These are phyloP conservation scores for Uropetala carovei DNA, from an alignment of 2,888 invertebrate genomes.

Conservation along the genomic window DNA sequence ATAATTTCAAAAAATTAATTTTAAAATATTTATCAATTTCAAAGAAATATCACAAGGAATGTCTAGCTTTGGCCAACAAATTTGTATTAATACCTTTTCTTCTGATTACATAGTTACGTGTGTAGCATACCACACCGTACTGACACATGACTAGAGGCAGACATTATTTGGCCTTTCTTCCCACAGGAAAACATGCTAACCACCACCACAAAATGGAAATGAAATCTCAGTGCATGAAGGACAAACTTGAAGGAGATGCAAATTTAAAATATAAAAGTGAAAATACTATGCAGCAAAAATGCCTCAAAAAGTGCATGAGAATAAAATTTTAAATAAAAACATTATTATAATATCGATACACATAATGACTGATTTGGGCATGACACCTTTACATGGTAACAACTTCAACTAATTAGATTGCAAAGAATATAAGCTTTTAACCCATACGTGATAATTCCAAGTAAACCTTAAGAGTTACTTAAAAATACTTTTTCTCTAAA, in stretches of 20 bases:
- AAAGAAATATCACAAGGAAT: constrained; percentile 22
- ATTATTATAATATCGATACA: neutral
- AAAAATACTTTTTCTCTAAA: neutral
- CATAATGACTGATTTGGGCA: no score
- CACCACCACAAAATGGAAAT: neutral
- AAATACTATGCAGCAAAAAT: neutral
- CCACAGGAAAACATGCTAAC: neutral
- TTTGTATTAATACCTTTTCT: neutral
- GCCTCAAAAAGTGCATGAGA: neutral
- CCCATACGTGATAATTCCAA: no score
- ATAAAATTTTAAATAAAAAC: neutral
- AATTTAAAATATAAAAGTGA: neutral
- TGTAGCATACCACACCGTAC: neutral
- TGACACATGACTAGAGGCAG: neutral
- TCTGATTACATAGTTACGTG: neutral
- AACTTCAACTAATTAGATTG: no score
- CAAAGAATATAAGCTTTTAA: no score
- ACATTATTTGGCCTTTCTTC: neutral
- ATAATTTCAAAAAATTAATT: constrained; percentile 2
- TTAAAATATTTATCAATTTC: neutral
- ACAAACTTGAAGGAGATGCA: neutral
- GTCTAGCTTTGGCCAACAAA: neutral
- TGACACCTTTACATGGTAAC: no score
- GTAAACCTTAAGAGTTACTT: no score
- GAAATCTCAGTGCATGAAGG: neutral